Evolutionary conservation across 2,797 vertebrate species (phyloP), one percentile per base, ranked within the genome.

Genomic region (Falco biarmicus): DNA sequence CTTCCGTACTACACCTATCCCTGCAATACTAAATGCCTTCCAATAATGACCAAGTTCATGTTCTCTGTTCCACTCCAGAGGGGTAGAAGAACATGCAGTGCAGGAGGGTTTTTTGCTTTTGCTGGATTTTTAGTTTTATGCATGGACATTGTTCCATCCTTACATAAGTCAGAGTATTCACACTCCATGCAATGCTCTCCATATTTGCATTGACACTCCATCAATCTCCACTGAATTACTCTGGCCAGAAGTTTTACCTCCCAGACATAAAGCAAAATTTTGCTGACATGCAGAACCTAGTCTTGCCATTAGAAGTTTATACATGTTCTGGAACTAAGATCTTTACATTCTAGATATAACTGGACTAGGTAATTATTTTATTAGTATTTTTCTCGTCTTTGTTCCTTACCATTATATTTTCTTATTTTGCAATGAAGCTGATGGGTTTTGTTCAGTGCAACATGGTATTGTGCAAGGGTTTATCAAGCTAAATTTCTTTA

Each of bases 81-180:
- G 10, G 15, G 8, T 6, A 68, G 53, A 84, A 89, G 22, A 87
- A 13, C 26, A 69, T 70, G 19, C 24, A 59, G 16, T 45, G 17
- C 12, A 69, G 15, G 41, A 43, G 41, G 41, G 41, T 43, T 57
- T 37, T 54, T 50, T n/a, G 4, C 22, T 32, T 87, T 74, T 77
- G 14, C 18, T 76, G 71, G 15, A 39, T 54, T 89, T 84, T 77
- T 51, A 59, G 59, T 78, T 56, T 31, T 29, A 34, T n/a, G 12
- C 6, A 79, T 8, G 28, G 43, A 43, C 16, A 14, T 48, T 0
- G 0, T 57, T 32, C 25, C 21, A 25, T 37, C 11, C 14, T 57
- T 57, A 18, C 1, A 2, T 26, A 45, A 45, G 12, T 60, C 57
- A 68, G 32, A 60, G 11, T 32, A 90, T 43, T 68, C 61, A 74